A percentile compares a stretch with the other conserved stretches of the same genome.
Conservation (phyloP, 2,797 vertebrate species). For the Scomberomorus guttatus region DNA sequence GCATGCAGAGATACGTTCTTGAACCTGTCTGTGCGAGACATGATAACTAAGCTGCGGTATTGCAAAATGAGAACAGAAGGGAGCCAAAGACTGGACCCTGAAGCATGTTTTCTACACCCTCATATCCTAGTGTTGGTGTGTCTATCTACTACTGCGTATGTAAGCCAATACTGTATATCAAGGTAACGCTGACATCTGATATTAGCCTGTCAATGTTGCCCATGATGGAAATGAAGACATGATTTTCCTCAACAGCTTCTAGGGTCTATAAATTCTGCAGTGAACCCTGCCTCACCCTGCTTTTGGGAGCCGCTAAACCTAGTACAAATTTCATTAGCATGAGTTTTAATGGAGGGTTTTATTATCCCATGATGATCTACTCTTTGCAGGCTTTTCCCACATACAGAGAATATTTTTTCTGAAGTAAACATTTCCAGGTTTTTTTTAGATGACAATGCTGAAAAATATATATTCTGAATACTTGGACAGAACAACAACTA, state of each 20-base stretch:
- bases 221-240: slow-evolving; percentile 34
- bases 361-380: slow-evolving; percentile 14
- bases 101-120: neutral
- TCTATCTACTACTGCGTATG: neutral
- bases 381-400: slow-evolving; percentile 5
- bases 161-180: neutral
- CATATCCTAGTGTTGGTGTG: neutral
- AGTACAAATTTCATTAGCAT: slow-evolving; percentile 23
- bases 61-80: neutral
- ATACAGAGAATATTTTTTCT: slow-evolving; percentile 9
- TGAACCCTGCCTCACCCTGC: slow-evolving; percentile 32
- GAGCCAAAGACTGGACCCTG: neutral
- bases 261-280: neutral
- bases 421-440: slow-evolving; percentile 9
- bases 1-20: slow-evolving; percentile 17
- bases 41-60: slow-evolving; percentile 21
- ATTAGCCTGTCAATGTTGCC: slow-evolving; percentile 19
- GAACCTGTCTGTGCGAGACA: slow-evolving; percentile 26
- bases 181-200: slow-evolving; percentile 12
- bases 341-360: slow-evolving; percentile 10
- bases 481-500: neutral
- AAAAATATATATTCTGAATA: neutral
- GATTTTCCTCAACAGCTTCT: slow-evolving; percentile 28
- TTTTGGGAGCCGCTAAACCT: slow-evolving; percentile 32
- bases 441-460: neutral